phyloP scores from a whole-genome alignment of 2,888 invertebrate species.

The Agonopterix alstromeriana region DNA sequence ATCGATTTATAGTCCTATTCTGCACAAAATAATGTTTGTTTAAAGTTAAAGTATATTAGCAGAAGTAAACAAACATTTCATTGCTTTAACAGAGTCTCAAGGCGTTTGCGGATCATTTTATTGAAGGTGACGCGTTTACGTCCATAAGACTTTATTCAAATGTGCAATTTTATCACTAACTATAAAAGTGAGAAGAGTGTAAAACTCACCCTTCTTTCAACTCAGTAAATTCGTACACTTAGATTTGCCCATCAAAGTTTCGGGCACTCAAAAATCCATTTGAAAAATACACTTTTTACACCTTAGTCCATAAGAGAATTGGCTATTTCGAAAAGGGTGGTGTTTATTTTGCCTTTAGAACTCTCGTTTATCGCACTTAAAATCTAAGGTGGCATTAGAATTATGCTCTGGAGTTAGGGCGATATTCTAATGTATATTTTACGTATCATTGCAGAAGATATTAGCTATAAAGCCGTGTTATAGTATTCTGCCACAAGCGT shows the following conservation, averaged over 20 bases:
- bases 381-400: conserved; percentile 40
- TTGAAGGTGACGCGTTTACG: conserved; percentile 19
- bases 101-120: conserved; percentile 2
- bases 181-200: conserved; percentile 60
- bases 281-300: conserved; percentile 68
- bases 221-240: conserved; percentile 64
- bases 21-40: no score
- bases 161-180: conserved; percentile 58
- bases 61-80: neutral
- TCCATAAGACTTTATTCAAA: conserved; percentile 47
- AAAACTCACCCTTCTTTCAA: conserved; percentile 49
- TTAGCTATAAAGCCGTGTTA: conserved; percentile 50
- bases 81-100: neutral
- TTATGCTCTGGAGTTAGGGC: conserved; percentile 38
- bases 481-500: conserved; percentile 25
- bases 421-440: conserved; percentile 44
- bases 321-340: conserved; percentile 41
- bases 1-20: no score
- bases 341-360: conserved; percentile 36
- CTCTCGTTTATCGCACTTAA: conserved; percentile 31
- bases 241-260: conserved; percentile 70
- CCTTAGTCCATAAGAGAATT: conserved; percentile 38
- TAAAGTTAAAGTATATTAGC: neutral
- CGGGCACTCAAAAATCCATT: conserved; percentile 75
- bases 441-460: conserved; percentile 19